Evolutionary conservation across 2,113 vertebrate species (phyloP), one percentile per base, ranked within the genome.

Genomic region (Dasyurus viverrinus): DNA sequence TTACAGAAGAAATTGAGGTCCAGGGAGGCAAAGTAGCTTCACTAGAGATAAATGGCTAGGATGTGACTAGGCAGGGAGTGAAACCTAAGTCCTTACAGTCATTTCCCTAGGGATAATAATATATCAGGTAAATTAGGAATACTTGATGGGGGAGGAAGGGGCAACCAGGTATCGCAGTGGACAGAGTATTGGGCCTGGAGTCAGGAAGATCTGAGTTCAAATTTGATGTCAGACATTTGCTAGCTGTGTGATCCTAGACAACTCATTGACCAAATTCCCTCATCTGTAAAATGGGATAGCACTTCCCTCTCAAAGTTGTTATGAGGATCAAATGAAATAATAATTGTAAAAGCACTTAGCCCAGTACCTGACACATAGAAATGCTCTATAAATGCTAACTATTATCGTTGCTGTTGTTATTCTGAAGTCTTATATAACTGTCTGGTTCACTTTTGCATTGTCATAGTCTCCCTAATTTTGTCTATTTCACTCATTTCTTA

Each of bases 1-100:
- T 95, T 76, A 68, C 89, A 94, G 52, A 93, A 57, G 84, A 27
- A 90, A 27, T 53, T 89, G 50, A 54, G 68, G 3, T 48, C n/a
- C n/a, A 54, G 48, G 93, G 26, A 48, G 55, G 55, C 25, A 27
- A 57, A 57, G 12, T 24, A 60, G 25, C 47, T 48, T 89, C 68
- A 25, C 46, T 47, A 46, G 27, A 30, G 50, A 89, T 84, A 92
- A 23, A 53, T 46, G 93, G 3, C 42, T 47, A 93, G 23, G 57
- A 54, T 94, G 53, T 89, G 93, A 19, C 53, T 76, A 42, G 95
- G 46, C 53, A 25, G n/a, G 30, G 22, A 47, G 60, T 54, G 52
- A 60, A 60, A 60, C 27, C 26, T 57, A 30, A 6, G 2, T 57
- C 26, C 26, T 57, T 57, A 10, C 10, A 57, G 10, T 57, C 6